These are phyloP conservation scores for Argopecten irradians DNA, from an alignment of 1,140 invertebrate genomes.

Conservation along the genomic window DNA sequence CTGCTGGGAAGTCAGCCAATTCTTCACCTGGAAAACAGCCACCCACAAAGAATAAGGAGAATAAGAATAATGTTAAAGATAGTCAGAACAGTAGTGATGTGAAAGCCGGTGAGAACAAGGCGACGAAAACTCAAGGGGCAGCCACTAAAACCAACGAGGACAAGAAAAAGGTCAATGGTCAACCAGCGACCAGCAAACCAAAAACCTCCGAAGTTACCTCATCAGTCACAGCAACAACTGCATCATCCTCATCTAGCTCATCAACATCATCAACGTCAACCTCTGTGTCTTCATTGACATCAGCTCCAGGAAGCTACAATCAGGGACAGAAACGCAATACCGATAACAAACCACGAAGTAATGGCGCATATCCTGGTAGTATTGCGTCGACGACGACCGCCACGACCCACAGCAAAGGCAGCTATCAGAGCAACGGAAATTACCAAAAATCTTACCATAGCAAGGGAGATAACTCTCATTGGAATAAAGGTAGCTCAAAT, in stretches of 20 bases:
- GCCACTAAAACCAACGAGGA: neutral
- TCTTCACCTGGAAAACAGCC: neutral
- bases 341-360: neutral
- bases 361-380: neutral
- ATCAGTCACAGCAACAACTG: neutral
- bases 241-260: neutral
- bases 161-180: neutral
- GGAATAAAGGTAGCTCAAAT: constrained; percentile 10
- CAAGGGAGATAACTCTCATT: constrained; percentile 12
- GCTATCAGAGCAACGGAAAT: constrained; percentile 25
- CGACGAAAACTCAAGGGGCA: neutral
- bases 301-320: neutral
- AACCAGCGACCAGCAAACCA: neutral
- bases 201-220: neutral
- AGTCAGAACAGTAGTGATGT: neutral
- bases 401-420: constrained; percentile 36
- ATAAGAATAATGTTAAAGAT: neutral
- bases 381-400: neutral
- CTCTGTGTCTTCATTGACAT: neutral
- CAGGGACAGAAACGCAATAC: neutral
- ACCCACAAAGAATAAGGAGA: neutral
- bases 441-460: constrained; percentile 15
- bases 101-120: neutral
- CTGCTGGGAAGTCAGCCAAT: neutral
- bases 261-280: neutral